A percentile compares a stretch with the other conserved stretches of the same genome.
Evolutionary conservation across 2,888 invertebrate species (phyloP).

Genomic region (Cremastinae sp.): DNA sequence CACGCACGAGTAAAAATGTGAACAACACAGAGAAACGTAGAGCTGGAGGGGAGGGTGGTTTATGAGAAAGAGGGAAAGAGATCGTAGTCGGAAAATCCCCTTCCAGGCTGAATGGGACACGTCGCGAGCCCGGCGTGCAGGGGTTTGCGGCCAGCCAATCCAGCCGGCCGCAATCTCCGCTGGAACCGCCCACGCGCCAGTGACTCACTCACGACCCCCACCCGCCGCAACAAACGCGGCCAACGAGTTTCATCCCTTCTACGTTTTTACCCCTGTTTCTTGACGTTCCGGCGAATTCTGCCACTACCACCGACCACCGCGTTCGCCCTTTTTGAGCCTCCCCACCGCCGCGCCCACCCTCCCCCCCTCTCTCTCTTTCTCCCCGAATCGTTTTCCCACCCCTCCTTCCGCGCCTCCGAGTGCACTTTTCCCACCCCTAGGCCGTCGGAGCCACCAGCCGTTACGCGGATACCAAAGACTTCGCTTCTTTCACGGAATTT

Average conservation of each 20-base stretch:
- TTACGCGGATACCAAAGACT: constrained; percentile 69
- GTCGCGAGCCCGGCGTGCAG: constrained; percentile 66
- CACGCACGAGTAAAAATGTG: no score
- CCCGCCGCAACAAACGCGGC: constrained; percentile 45
- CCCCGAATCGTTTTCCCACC: constrained; percentile 62
- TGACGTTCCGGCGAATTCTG: constrained; percentile 43
- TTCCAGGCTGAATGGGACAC: constrained; percentile 52
- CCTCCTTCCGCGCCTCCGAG: constrained; percentile 28
- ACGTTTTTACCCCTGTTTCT: constrained; percentile 69
- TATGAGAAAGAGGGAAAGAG: neutral
- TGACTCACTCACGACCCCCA: constrained; percentile 70
- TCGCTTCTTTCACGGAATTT: constrained; percentile 78
- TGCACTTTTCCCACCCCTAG: constrained; percentile 46
- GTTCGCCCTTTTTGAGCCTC: constrained; percentile 32
- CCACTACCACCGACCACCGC: constrained; percentile 63
- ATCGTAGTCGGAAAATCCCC: constrained; percentile 4
- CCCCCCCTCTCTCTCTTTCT: constrained; percentile 66
- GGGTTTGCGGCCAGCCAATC: constrained; percentile 77
- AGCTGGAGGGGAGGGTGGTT: no score
- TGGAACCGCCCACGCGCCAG: constrained; percentile 78
- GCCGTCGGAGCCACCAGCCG: constrained; percentile 57
- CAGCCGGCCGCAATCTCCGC: constrained; percentile 74
- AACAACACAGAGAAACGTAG: no score
- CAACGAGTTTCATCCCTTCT: constrained; percentile 60
- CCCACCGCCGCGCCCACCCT: constrained; percentile 58